phyloP scores from a whole-genome alignment of 2,113 vertebrate genomes.

The Rhinoptilus africanus region DNA sequence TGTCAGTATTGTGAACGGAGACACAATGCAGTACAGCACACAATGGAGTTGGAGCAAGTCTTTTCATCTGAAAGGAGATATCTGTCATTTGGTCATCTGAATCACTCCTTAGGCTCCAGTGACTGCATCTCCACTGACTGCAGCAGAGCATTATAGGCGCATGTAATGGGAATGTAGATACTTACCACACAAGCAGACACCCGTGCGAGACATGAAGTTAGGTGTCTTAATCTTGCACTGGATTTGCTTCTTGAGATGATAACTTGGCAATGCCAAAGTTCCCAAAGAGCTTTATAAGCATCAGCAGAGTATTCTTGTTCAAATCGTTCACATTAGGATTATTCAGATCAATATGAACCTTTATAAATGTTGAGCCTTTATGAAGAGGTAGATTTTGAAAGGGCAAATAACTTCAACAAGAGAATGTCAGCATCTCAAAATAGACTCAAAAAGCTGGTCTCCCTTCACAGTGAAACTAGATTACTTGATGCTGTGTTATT shows the following conservation, averaged over 20 bases:
- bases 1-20: not conserved
- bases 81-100: not conserved
- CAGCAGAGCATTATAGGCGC: not conserved
- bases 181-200: not conserved
- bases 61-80: not conserved
- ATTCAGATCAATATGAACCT: not conserved
- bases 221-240: not conserved
- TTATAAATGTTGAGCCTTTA: not conserved
- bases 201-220: not conserved
- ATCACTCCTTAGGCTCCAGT: not conserved
- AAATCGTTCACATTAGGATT: not conserved
- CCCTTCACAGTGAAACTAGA: not conserved
- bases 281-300: not conserved
- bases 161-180: not conserved
- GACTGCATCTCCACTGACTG: not conserved
- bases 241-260: not conserved
- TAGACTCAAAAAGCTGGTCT: not conserved
- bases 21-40: not conserved
- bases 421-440: not conserved
- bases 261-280: not conserved
- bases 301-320: not conserved
- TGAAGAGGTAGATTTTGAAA: not conserved
- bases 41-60: not conserved
- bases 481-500: not conserved
- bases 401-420: not conserved